Evolutionary conservation across 2,113 vertebrate genomes (phyloP).

Genomic region (Callipepla californica): DNA sequence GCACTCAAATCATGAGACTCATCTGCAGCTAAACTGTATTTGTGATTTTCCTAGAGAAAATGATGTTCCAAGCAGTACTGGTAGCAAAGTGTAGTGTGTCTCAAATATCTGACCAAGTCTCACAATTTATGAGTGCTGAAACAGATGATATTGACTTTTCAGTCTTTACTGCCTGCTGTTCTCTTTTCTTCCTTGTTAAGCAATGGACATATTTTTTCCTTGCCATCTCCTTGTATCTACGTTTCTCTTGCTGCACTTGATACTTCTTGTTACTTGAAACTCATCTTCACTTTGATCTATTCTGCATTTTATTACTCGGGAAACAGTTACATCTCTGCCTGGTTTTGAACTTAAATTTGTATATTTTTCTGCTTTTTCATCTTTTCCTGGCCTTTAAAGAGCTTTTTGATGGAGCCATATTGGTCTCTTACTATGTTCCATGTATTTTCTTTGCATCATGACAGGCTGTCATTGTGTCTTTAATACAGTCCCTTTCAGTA

Average conservation of each 20-base stretch:
- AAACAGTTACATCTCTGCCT: background rate
- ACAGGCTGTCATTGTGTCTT: constrained; percentile 10
- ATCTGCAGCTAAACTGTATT: background rate
- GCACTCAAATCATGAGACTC: background rate
- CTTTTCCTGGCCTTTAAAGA: background rate
- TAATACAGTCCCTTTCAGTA: constrained; percentile 13
- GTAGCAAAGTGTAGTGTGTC: background rate
- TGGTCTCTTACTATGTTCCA: background rate
- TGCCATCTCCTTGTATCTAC: background rate
- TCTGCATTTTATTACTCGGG: background rate
- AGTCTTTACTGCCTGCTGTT: background rate
- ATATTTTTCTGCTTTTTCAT: background rate
- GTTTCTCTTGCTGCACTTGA: background rate
- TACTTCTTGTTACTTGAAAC: background rate
- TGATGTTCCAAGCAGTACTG: background rate
- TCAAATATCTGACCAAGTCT: background rate
- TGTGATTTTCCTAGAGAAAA: background rate
- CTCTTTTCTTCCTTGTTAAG: background rate
- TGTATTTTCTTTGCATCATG: background rate
- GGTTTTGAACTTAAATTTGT: background rate
- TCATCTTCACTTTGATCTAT: background rate
- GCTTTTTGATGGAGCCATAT: constrained; percentile 8
- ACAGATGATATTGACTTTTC: background rate
- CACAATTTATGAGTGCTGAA: background rate
- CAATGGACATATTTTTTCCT: background rate